Evolutionary conservation across 2,797 vertebrate genomes (phyloP), one percentile per base, ranked within the genome.

Genomic region (Eospalax fontanierii): DNA sequence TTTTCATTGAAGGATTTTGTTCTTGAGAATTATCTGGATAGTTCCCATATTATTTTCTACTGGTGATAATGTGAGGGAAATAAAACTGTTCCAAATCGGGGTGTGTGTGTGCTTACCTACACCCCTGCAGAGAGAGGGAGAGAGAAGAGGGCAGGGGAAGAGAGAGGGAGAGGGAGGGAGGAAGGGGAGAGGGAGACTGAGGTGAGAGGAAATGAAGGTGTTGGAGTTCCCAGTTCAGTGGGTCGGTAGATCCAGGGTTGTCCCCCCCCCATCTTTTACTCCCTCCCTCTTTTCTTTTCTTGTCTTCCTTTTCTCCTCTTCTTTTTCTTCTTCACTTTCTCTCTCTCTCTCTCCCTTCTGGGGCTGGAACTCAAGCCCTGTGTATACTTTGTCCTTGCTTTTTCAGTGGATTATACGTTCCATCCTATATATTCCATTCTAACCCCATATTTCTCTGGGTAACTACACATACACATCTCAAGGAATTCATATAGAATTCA

Each of bases 61-160:
- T 95, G 73, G 35, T 11, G 92, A 88, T 57, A 82, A 83, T 74
- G 87, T 66, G 28, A 96, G 94, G 74, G 68, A 75, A 87, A 88
- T 91, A 11, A 87, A 88, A 93, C 84, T 78, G 24, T 22, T 82
- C 74, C 70, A 79, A 68, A 46, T 2, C 43, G 18, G 9, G 50
- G 50, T 54, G 50, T 54, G 12, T 54, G 50, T 54, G 50, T 54
- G 50, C 14, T 10, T 54, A 54, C 12, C 7, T 54, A 54, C 50
- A 54, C 14, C 9, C n/a, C 18, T 14, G 4, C 15, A 61, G 26
- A 10, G 68, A 30, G 33, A 35, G 6, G 46, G 63, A 50, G 65
- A 63, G 30, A 50, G 38, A n/a, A n/a, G 30, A n/a, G 2, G 43
- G 50, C 9, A 15, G 14, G 14, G 50, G 50, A 9, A 70, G 7